Percentiles rank a stretch among this genome's conserved stretches.
These are phyloP conservation scores for Margarornis squamiger DNA, from an alignment of 2,797 vertebrate species.

Conservation along the genomic window DNA sequence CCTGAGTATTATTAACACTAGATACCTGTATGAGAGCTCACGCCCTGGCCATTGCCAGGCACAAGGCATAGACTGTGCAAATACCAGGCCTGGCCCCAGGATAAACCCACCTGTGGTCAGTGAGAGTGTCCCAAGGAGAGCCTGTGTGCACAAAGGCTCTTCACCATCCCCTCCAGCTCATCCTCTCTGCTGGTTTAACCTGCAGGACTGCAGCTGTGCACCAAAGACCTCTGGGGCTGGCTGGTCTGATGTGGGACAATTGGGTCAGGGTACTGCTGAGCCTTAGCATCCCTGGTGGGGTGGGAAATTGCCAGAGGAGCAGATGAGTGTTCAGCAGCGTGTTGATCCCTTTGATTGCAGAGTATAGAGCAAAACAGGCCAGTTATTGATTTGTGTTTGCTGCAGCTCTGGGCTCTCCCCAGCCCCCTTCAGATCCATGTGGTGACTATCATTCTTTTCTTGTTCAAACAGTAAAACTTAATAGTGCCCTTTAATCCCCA, in stretches of 20 bases:
- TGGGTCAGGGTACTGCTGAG: not conserved
- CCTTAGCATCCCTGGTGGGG: not conserved
- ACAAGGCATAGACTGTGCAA: not conserved
- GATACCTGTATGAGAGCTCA: not conserved
- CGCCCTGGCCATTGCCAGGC: not conserved
- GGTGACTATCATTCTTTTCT: not conserved
- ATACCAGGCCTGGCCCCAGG: not conserved
- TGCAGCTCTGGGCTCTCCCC: not conserved
- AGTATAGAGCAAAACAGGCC: not conserved
- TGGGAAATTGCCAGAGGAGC: not conserved
- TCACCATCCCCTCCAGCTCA: not conserved
- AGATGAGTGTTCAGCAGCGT: accelerated
- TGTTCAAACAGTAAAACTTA: not conserved
- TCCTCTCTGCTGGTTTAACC: not conserved
- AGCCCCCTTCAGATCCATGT: not conserved
- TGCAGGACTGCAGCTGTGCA: not conserved
- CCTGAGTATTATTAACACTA: accelerated
- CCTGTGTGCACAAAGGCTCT: not conserved
- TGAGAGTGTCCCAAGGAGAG: not conserved
- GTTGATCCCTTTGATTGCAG: not conserved
- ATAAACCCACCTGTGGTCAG: not conserved
- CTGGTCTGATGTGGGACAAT: not conserved
- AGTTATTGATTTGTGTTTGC: not conserved
- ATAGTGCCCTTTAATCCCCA: not conserved
- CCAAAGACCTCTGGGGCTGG: not conserved